Base-by-base conservation (phyloP, 2,888 invertebrate genomes). In the Tyria jacobaeae region DNA sequence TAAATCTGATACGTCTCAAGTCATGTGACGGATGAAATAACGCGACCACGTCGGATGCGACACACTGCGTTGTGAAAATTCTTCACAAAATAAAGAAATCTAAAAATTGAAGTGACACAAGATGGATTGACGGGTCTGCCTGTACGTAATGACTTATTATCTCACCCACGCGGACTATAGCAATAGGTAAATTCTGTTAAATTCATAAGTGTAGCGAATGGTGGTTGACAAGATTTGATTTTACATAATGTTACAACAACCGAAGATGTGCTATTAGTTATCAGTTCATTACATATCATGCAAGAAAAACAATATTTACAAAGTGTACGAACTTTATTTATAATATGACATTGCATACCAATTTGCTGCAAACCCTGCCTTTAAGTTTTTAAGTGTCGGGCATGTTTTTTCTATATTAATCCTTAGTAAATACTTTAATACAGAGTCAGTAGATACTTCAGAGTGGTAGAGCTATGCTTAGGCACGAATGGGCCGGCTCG, bases 21-120 rank as follows among this genome's bases (percentile, higher is more conserved):
- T 87, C 86, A 86, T 83, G 86, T 88, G 91, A 90, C 89, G 87
- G 85, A 91, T 83, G 84, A 85, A 86, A 84, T 85, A 83, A 80
- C 81, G 77, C 70, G 71, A 70, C 70, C 80, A 74, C 74, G 73
- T 56, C 80, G 79, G 80, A 81, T 80, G 79, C 81, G 79, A 77
- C 77, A 77, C 53, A 68, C 58, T 60, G 65, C 69, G 64, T 68
- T 65, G 68, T 71, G 70, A 64, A 76, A 76, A 75, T 75, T 71
- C 66, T 66, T 73, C 67, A 70, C 58, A 75, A 78, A 78, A 77
- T 69, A 67, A 74, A 71, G 79, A 81, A 79, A 73, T 68, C 66
- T 68, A 76, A 73, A 78, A 70, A 75, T 68, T 72, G 54, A 69
- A 71, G 69, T 74, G 77, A 78, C 78, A 78, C 74, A 52, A 53